Percentiles rank a stretch among this genome's conserved stretches.
These are phyloP conservation scores for pig (Sus scrofa) DNA, from an alignment of 2,113 vertebrate species.

Conservation along the genomic window DNA sequence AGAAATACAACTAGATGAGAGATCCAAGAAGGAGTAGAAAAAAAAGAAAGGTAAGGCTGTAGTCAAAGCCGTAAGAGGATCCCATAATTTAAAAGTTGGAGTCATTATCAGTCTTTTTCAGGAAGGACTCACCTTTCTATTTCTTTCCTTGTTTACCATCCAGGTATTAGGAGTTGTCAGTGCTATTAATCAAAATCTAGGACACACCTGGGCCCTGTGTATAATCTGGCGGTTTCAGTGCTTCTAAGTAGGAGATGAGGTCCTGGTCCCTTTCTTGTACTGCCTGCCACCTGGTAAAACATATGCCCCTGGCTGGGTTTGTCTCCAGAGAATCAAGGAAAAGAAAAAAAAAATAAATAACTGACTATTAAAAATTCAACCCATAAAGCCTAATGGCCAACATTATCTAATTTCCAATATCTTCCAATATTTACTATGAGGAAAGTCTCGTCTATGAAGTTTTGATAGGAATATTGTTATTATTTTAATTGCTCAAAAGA, in stretches of 20 bases:
- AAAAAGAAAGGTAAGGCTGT: neutral
- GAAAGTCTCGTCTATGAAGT: neutral
- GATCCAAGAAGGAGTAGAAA: neutral
- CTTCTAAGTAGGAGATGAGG: too few species aligned
- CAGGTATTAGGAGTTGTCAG: neutral
- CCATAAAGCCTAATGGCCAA: neutral
- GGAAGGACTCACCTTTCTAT: neutral
- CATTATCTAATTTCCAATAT: neutral
- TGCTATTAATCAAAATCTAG: neutral
- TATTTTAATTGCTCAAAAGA: neutral
- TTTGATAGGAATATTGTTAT: neutral
- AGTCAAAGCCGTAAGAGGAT: neutral
- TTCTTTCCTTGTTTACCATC: neutral
- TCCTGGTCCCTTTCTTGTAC: neutral
- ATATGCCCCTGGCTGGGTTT: neutral
- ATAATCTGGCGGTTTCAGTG: neutral
- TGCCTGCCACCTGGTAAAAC: neutral
- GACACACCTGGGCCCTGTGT: neutral
- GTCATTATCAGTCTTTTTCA: neutral
- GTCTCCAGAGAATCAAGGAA: neutral
- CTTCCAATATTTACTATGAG: neutral
- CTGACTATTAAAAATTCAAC: neutral
- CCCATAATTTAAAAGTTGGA: neutral
- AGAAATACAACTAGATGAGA: neutral
- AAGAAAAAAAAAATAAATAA: neutral